Percentiles rank a stretch among this genome's conserved stretches.
phyloP scores from a whole-genome alignment of 1,140 invertebrate species.

The Drosophila pallidifrons region DNA sequence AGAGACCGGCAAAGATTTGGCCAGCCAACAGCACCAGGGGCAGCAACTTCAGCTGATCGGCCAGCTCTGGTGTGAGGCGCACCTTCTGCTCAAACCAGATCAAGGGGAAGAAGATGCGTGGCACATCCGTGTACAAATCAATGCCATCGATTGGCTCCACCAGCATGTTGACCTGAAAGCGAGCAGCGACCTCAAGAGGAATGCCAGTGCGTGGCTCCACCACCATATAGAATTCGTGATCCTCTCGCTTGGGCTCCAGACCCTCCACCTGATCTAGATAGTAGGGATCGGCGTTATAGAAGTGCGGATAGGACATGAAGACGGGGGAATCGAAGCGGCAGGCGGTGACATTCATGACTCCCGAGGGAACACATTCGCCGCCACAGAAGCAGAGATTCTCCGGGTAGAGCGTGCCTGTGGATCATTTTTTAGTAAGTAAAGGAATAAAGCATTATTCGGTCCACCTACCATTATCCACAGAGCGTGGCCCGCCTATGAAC shows the following conservation, averaged over 20 bases:
- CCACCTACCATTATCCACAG: conserved; percentile 88
- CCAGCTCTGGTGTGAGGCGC: conserved; percentile 86
- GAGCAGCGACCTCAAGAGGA: conserved; percentile 90
- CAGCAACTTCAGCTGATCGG: conserved; percentile 78
- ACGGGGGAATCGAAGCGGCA: conserved; percentile 92
- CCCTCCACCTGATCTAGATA: conserved; percentile 89
- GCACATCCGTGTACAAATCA: conserved; percentile 88
- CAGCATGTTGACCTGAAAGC: conserved; percentile 92
- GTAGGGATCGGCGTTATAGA: conserved; percentile 90
- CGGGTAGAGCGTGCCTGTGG: conserved; percentile 85
- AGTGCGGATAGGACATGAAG: conserved; percentile 94
- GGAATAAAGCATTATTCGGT: too few relatives aligned
- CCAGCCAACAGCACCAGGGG: conserved; percentile 63
- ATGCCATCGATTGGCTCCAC: conserved; percentile 88
- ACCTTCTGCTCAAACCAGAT: conserved; percentile 92
- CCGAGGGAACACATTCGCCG: conserved; percentile 89
- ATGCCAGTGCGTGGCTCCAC: conserved; percentile 91
- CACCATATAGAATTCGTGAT: conserved; percentile 90
- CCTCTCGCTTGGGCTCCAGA: conserved; percentile 88
- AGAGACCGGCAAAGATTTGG: conserved; percentile 73
- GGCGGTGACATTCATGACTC: conserved; percentile 89
- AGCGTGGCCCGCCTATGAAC: conserved; percentile 85
- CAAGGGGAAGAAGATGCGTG: conserved; percentile 90
- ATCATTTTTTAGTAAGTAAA: too few relatives aligned
- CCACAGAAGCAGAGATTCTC: conserved; percentile 90